These are phyloP conservation scores for Cantharis lateralis DNA, from an alignment of 2,888 invertebrate genomes.

Conservation along the genomic window DNA sequence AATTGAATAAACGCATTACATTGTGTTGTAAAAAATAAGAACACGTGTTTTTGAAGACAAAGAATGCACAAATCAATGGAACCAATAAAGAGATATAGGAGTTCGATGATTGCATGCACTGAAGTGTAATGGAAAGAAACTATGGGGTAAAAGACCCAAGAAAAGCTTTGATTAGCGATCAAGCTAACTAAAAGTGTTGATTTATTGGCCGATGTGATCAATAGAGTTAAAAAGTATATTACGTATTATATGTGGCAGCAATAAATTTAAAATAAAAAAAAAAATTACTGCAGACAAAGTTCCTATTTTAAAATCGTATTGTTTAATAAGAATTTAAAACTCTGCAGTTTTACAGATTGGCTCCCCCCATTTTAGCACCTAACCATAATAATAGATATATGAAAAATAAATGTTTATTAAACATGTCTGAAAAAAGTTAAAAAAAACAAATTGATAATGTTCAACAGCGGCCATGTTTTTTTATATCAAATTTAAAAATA, in stretches of 20 bases:
- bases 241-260: too few species aligned
- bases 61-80: background rate
- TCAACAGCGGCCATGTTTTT: background rate
- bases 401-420: background rate
- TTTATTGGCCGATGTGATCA: background rate
- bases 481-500: background rate
- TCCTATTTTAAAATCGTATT: background rate
- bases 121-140: background rate
- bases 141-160: background rate
- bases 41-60: background rate
- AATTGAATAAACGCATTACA: background rate
- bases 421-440: background rate
- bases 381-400: too few species aligned
- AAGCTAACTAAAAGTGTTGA: background rate
- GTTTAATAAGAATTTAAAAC: too few species aligned
- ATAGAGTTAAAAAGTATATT: background rate
- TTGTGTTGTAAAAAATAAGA: background rate
- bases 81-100: background rate
- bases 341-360: too few species aligned
- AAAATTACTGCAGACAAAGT: background rate
- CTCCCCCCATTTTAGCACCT: too few species aligned
- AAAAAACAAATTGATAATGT: background rate
- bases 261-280: background rate
- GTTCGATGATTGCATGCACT: background rate
- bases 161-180: background rate